phyloP scores from a whole-genome alignment of 2,797 vertebrate species.

The Channallabes apus region DNA sequence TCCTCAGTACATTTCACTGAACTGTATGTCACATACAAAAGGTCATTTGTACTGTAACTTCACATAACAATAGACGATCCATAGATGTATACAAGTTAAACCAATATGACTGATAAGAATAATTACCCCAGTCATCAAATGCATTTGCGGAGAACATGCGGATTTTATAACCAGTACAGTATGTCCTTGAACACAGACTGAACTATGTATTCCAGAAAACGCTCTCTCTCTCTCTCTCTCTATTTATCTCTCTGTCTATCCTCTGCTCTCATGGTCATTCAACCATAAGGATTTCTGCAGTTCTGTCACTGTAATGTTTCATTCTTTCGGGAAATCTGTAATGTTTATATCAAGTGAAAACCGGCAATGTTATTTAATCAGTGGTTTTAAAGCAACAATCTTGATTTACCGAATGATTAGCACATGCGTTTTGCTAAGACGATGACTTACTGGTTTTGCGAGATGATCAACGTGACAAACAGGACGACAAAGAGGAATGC shows the following conservation, averaged over 20 bases:
- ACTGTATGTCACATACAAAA: conserved; percentile 1
- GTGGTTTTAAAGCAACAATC: background rate
- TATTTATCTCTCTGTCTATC: background rate
- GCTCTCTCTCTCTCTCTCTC: background rate
- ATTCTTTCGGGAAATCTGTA: background rate
- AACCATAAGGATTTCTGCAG: background rate
- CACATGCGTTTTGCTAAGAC: background rate
- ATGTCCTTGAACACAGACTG: background rate
- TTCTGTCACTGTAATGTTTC: background rate
- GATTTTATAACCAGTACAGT: background rate
- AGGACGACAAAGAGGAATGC: conserved; percentile 80
- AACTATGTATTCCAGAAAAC: background rate
- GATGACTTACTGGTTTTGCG: conserved; percentile 84
- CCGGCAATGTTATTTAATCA: background rate
- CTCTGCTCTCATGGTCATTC: background rate
- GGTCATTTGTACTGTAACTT: conserved; percentile 15
- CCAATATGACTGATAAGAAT: background rate
- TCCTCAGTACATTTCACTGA: background rate
- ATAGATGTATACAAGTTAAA: conserved; percentile 14
- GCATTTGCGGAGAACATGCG: conserved; percentile 3
- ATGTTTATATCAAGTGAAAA: background rate
- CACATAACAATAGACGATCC: conserved; percentile 22
- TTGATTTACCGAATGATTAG: background rate
- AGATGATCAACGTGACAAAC: conserved; percentile 81
- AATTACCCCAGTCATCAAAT: conserved; percentile 29